Evolutionary conservation across 1,140 invertebrate genomes (phyloP).

Genomic region (Brachionus rotundiformis): DNA sequence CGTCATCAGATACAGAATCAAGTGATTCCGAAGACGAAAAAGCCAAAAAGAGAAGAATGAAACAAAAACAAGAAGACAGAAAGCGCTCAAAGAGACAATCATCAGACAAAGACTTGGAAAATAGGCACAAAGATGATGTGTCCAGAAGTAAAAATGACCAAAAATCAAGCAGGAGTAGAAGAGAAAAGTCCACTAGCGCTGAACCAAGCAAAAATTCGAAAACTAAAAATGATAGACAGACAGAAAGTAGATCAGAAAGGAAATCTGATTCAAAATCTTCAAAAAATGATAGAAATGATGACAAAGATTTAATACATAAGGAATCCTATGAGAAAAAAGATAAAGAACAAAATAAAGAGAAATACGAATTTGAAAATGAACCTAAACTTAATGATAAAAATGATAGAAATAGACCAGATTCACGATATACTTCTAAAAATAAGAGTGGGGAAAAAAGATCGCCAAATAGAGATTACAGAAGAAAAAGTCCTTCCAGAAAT

Average conservation of each 20-base stretch:
- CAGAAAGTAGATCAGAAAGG: neutral
- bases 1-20: neutral
- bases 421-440: too few relatives aligned
- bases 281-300: neutral
- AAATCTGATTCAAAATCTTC: neutral
- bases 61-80: slow-evolving; percentile 18
- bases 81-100: neutral
- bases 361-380: too few relatives aligned
- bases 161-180: neutral
- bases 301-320: neutral
- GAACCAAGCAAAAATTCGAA: neutral
- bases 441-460: too few relatives aligned
- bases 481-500: neutral
- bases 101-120: neutral
- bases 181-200: neutral
- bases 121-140: neutral
- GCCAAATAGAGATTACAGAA: too few relatives aligned
- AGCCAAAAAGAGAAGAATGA: slow-evolving; percentile 4
- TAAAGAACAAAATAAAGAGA: neutral
- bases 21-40: slow-evolving; percentile 3
- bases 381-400: too few relatives aligned
- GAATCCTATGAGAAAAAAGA: neutral
- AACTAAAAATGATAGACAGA: neutral
- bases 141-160: neutral
- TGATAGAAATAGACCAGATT: too few relatives aligned